A percentile compares a stretch with the other conserved stretches of the same genome.
phyloP scores from a whole-genome alignment of 2,888 invertebrate species.

The Phlogophora meticulosa region DNA sequence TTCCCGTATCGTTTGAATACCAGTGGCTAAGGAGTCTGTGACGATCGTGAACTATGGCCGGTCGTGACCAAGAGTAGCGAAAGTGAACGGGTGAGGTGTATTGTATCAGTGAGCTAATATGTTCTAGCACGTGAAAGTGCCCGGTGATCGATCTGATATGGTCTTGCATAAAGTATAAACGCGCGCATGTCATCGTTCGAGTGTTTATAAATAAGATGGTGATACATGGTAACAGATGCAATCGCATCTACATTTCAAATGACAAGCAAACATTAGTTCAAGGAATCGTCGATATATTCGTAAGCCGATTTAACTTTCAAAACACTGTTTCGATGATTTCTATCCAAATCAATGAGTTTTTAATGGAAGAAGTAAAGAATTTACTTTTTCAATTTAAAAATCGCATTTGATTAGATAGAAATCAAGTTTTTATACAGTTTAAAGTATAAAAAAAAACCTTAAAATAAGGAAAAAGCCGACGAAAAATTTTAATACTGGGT shows the following conservation, averaged over 20 bases:
- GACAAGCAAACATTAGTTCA: conserved; percentile 37
- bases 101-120: conserved; percentile 71
- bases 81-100: conserved; percentile 74
- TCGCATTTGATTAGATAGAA: too few relatives aligned
- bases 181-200: conserved; percentile 32
- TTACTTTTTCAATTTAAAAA: too few relatives aligned
- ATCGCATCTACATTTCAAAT: conserved; percentile 36
- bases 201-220: conserved; percentile 42
- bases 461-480: too few relatives aligned
- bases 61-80: conserved; percentile 77
- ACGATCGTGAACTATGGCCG: conserved; percentile 75
- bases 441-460: too few relatives aligned
- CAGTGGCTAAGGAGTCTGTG: conserved; percentile 68
- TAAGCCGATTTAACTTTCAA: conserved; percentile 1
- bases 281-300: conserved; percentile 19
- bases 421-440: too few relatives aligned
- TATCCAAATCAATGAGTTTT: too few relatives aligned
- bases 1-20: conserved; percentile 65
- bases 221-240: conserved; percentile 30
- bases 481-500: too few relatives aligned
- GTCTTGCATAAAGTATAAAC: conserved; percentile 35
- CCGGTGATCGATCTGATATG: conserved; percentile 54
- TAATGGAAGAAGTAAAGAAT: too few relatives aligned
- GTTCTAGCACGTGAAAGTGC: conserved; percentile 71
- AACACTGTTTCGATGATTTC: not conserved